Conservation (phyloP, 2,888 invertebrate genomes). For the Dendrolimus pini region DNA sequence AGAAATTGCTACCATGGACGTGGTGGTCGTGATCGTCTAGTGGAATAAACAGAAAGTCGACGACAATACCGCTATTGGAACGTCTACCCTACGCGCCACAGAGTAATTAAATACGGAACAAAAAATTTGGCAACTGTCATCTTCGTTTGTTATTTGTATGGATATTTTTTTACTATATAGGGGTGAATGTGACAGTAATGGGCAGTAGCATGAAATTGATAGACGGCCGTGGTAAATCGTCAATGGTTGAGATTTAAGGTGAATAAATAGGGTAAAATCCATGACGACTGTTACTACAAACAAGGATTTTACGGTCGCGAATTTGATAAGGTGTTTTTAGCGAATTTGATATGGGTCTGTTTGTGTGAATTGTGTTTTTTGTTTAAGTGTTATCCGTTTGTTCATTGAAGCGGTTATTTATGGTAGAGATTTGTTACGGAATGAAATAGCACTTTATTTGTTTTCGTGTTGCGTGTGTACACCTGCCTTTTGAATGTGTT, state of each 20-base stretch:
- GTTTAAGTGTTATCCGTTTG: constrained; percentile 24
- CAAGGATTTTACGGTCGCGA: constrained; percentile 62
- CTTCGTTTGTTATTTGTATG: constrained; percentile 6
- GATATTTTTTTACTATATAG: constrained; percentile 23
- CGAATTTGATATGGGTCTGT: constrained; percentile 49
- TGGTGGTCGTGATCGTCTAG: constrained; percentile 51
- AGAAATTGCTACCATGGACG: constrained; percentile 17
- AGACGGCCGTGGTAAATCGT: constrained; percentile 62
- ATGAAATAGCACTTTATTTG: background rate
- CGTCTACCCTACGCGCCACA: constrained; percentile 47
- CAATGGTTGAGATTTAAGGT: constrained; percentile 67
- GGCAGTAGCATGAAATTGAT: constrained; percentile 33
- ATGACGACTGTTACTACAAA: constrained; percentile 67
- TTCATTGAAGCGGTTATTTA: constrained; percentile 1
- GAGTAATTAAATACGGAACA: constrained; percentile 17
- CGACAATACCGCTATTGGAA: constrained; percentile 53
- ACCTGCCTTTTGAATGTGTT: too few species aligned
- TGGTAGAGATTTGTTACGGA: background rate
- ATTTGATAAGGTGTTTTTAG: constrained; percentile 47
- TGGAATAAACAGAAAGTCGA: constrained; percentile 61
- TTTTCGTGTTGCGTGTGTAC: background rate
- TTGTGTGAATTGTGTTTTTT: constrained; percentile 24
- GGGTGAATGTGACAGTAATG: constrained; percentile 37
- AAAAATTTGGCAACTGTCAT: constrained; percentile 20
- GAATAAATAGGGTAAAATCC: constrained; percentile 66